phyloP scores from a whole-genome alignment of 1,140 invertebrate species.

The Ephestia elutella region DNA sequence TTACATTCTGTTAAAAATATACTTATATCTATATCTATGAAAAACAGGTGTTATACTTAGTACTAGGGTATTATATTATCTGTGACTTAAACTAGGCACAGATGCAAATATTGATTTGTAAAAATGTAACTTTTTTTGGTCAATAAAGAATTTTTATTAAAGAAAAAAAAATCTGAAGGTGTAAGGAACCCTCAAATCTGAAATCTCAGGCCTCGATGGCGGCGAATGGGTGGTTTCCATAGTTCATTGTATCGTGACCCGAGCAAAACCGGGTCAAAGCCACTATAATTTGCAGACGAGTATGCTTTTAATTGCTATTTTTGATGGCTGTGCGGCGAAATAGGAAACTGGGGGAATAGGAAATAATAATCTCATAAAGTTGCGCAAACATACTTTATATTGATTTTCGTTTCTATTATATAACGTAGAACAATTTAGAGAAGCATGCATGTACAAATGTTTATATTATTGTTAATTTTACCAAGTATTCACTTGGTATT shows the following conservation, averaged over 20 bases:
- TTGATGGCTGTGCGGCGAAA: background rate
- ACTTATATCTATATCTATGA: too few species aligned
- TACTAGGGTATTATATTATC: too few species aligned
- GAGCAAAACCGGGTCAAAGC: constrained; percentile 1
- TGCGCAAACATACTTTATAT: too few species aligned
- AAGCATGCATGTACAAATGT: too few species aligned
- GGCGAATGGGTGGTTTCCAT: background rate
- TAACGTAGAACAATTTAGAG: background rate
- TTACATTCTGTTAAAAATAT: too few species aligned
- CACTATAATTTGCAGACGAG: constrained; percentile 2
- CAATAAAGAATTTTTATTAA: too few species aligned
- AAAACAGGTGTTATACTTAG: too few species aligned
- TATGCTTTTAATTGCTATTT: constrained; percentile 8
- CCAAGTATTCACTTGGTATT: too few species aligned
- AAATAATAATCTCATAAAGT: background rate
- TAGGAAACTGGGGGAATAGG: background rate
- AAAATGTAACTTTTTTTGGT: too few species aligned
- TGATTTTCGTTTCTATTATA: background rate
- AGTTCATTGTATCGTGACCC: constrained; percentile 5
- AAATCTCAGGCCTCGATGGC: background rate
- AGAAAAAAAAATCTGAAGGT: background rate
- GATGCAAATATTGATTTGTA: too few species aligned
- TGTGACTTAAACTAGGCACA: too few species aligned
- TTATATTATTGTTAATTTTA: too few species aligned
- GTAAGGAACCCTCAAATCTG: background rate